These are phyloP conservation scores for Naso thynnoides DNA, from an alignment of 2,797 vertebrate genomes.

Conservation along the genomic window DNA sequence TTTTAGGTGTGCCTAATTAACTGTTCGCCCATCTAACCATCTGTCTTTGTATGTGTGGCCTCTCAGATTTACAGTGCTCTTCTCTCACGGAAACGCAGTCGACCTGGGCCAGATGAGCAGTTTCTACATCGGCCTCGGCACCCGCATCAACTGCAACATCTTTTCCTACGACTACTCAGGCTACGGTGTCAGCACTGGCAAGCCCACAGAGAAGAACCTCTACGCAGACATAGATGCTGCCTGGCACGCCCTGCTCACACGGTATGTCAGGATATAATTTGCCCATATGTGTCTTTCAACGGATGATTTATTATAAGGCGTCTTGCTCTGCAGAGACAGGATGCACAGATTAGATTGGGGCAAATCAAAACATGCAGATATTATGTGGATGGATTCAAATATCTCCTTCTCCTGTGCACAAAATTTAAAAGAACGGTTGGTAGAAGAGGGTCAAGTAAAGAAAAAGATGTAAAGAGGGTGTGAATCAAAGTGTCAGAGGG, in stretches of 20 bases:
- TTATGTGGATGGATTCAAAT: slow-evolving; percentile 2
- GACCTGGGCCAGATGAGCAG: slow-evolving; percentile 98
- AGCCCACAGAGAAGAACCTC: slow-evolving; percentile 94
- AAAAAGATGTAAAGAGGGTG: background rate
- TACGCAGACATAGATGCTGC: slow-evolving; percentile 94
- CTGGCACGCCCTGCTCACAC: slow-evolving; percentile 93
- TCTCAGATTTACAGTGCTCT: slow-evolving; percentile 92
- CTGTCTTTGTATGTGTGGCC: background rate
- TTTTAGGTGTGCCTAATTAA: background rate
- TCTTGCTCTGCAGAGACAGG: background rate
- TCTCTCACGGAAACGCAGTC: slow-evolving; percentile 95
- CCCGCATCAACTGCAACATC: slow-evolving; percentile 96
- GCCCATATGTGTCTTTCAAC: slow-evolving; percentile 12
- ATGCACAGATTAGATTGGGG: background rate
- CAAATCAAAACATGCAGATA: background rate
- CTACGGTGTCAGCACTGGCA: slow-evolving; percentile 92
- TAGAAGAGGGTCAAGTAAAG: background rate
- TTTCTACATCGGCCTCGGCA: slow-evolving; percentile 94
- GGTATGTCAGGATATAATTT: slow-evolving; percentile 76
- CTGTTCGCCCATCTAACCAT: background rate
- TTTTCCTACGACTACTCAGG: slow-evolving; percentile 98
- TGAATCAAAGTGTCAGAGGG: slow-evolving; percentile 18
- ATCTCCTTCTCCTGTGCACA: background rate
- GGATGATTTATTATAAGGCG: slow-evolving; percentile 15
- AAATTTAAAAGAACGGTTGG: background rate